Conservation (phyloP, 2,113 vertebrate genomes). For the Pseudorectes ferrugineus region DNA sequence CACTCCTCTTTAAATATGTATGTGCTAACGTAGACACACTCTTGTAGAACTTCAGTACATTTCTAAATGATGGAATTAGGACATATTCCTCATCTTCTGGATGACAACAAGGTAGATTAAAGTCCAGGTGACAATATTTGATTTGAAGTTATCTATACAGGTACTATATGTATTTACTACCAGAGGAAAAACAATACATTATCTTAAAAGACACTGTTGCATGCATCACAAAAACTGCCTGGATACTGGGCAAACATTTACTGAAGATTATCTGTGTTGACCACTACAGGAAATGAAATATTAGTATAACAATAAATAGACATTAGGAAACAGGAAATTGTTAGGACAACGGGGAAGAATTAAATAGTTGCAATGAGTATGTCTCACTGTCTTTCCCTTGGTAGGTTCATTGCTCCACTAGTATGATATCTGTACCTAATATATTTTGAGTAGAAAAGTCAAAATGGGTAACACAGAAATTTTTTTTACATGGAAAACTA, state of each 20-base stretch:
- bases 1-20: background rate
- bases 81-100: background rate
- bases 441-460: background rate
- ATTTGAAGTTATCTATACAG: background rate
- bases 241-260: background rate
- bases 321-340: background rate
- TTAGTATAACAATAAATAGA: background rate
- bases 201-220: background rate
- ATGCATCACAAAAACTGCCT: background rate
- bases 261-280: background rate
- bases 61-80: background rate
- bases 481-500: background rate
- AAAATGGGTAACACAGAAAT: background rate
- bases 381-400: background rate
- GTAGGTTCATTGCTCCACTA: background rate
- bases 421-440: background rate
- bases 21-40: background rate
- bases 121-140: background rate
- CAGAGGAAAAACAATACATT: background rate
- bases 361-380: background rate
- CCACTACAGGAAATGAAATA: background rate
- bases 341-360: background rate
- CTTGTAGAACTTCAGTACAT: background rate
- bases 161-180: background rate
- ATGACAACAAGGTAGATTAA: background rate